phyloP scores from a whole-genome alignment of 37 sponge, comb jelly and placozoan genomes.

The Beroe forskalii region DNA sequence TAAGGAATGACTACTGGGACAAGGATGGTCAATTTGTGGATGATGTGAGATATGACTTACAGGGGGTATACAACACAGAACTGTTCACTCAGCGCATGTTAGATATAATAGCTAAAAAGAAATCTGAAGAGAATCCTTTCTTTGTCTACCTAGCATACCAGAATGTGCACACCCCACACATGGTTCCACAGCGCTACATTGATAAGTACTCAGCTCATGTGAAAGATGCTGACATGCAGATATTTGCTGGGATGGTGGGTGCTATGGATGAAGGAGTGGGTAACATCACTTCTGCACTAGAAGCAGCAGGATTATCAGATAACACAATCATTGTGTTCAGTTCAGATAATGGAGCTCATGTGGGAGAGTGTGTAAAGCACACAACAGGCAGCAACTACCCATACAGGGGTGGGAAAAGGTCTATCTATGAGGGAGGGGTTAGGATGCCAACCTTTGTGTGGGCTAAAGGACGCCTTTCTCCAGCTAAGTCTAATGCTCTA shows the following conservation, averaged over 20 bases:
- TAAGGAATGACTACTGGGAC: conserved; percentile 22
- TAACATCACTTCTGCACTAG: background rate
- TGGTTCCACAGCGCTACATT: conserved; percentile 37
- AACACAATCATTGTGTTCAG: conserved; percentile 61
- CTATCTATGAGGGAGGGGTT: conserved; percentile 39
- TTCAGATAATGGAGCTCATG: conserved; percentile 43
- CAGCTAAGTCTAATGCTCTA: background rate
- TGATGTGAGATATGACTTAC: conserved; percentile 9
- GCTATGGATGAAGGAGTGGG: conserved; percentile 60
- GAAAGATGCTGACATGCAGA: background rate
- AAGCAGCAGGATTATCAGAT: conserved; percentile 25
- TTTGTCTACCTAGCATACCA: conserved; percentile 23
- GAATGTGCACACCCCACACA: conserved; percentile 7
- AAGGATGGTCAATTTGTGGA: conserved; percentile 7
- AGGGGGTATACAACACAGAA: conserved; percentile 48
- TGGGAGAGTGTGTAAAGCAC: background rate
- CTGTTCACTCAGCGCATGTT: background rate
- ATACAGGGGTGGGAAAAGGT: background rate
- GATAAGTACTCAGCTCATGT: conserved; percentile 10
- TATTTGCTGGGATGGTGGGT: conserved; percentile 7
- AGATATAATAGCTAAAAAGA: background rate
- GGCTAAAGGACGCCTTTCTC: background rate
- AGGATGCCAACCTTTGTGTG: background rate
- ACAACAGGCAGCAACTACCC: background rate
- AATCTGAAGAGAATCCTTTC: background rate